These are phyloP conservation scores for Malaclemys terrapin DNA, from an alignment of 2,113 vertebrate genomes.

Conservation along the genomic window DNA sequence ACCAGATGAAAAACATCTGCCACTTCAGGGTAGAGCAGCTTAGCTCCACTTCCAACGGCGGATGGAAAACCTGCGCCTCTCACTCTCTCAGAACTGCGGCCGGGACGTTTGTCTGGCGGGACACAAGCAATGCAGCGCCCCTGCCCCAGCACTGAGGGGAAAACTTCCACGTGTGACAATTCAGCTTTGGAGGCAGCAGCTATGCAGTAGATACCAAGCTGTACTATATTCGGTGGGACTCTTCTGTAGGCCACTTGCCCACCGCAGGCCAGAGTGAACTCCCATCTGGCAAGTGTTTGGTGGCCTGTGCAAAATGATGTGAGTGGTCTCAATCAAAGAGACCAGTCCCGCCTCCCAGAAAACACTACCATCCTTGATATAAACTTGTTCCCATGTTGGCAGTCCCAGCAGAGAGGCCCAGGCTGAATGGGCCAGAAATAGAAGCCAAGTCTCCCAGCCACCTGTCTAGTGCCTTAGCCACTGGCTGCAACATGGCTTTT, in stretches of 20 bases:
- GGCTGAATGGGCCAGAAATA: too few species aligned
- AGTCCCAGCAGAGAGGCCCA: not conserved
- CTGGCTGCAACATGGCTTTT: not conserved
- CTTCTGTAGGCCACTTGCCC: not conserved
- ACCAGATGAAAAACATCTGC: not conserved
- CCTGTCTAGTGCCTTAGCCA: not conserved
- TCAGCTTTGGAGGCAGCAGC: not conserved
- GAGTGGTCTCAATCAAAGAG: not conserved
- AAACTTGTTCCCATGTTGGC: not conserved
- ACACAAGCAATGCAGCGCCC: too few species aligned
- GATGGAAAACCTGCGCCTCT: too few species aligned
- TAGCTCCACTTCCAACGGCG: not conserved
- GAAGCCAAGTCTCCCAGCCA: not conserved
- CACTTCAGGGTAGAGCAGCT: not conserved
- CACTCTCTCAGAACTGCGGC: not conserved
- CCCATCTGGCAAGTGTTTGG: rapidly evolving
- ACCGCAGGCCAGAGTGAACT: not conserved
- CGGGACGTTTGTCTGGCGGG: not conserved
- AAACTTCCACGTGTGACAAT: rapidly evolving
- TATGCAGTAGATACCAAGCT: not conserved
- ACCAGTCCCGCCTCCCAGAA: not conserved
- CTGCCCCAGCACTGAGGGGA: not conserved
- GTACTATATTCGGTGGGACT: not conserved
- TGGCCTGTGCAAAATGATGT: rapidly evolving
- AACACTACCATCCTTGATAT: too few species aligned